These are phyloP conservation scores for Andricus grossulariae DNA, from an alignment of 1,140 invertebrate species.

Conservation along the genomic window DNA sequence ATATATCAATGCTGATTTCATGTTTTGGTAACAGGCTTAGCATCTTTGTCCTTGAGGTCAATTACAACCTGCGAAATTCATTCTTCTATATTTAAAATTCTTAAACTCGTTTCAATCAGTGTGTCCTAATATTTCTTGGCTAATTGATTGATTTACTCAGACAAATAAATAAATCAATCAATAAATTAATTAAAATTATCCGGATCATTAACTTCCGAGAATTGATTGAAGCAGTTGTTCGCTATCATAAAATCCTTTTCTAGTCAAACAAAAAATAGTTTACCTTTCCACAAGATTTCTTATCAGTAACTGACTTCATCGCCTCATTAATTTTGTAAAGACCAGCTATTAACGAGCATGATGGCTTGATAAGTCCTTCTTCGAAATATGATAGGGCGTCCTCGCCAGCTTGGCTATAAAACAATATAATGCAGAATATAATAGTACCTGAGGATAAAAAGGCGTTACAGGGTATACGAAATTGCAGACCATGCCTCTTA, in stretches of 20 bases:
- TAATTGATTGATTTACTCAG: background rate
- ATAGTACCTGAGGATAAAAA: constrained; percentile 12
- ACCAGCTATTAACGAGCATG: constrained; percentile 56
- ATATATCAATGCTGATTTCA: background rate
- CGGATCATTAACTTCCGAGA: too few relatives aligned
- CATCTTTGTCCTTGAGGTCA: constrained; percentile 61
- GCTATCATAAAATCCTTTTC: background rate
- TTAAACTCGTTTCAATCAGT: background rate
- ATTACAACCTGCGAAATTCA: constrained; percentile 59
- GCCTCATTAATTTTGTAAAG: constrained; percentile 65
- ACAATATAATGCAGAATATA: constrained; percentile 40
- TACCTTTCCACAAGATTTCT: constrained; percentile 66
- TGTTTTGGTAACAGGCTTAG: constrained; percentile 25
- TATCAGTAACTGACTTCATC: constrained; percentile 56
- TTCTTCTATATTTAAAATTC: background rate
- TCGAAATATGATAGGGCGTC: constrained; percentile 67
- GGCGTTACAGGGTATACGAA: constrained; percentile 9
- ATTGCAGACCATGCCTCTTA: constrained; percentile 50
- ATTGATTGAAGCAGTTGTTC: too few relatives aligned
- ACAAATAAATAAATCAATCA: too few relatives aligned
- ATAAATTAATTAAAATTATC: too few relatives aligned
- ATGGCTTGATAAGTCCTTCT: constrained; percentile 66
- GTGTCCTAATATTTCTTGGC: background rate
- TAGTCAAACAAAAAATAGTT: constrained; percentile 32
- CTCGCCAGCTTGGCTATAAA: constrained; percentile 64